Conservation (phyloP, 2,888 invertebrate species). For the Parnassius orleans region DNA sequence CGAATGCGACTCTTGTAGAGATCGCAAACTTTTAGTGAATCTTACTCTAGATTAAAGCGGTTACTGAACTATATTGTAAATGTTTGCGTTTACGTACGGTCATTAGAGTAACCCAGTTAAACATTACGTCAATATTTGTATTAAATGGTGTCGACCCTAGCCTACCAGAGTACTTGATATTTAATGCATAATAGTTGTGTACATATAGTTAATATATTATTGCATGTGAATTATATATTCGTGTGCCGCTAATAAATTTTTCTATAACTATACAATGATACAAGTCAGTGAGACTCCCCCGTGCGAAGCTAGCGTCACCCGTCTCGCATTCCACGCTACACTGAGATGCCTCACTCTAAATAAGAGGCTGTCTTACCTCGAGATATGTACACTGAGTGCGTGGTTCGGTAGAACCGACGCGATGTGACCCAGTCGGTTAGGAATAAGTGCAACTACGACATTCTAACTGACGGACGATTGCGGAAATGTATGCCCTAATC, state of each 20-base stretch:
- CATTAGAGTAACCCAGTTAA: conserved; percentile 33
- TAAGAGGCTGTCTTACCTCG: conserved; percentile 34
- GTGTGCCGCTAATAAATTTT: conserved; percentile 46
- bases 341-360: conserved; percentile 24
- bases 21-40: conserved; percentile 11
- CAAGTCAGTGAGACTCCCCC: conserved; percentile 39
- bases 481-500: neutral
- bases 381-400: conserved; percentile 49
- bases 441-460: conserved; percentile 8
- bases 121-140: conserved; percentile 8
- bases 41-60: conserved; percentile 41
- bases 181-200: conserved; percentile 37
- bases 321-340: conserved; percentile 24
- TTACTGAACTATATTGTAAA: conserved; percentile 32
- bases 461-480: conserved; percentile 8
- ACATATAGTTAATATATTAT: conserved; percentile 35
- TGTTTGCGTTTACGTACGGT: conserved; percentile 12
- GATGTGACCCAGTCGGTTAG: neutral
- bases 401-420: neutral
- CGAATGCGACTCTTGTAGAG: neutral
- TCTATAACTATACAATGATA: conserved; percentile 51
- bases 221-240: conserved; percentile 38
- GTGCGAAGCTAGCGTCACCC: conserved; percentile 33
- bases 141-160: conserved; percentile 14
- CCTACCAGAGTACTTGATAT: conserved; percentile 41